Evolutionary conservation across 2,888 invertebrate species (phyloP).

Genomic region (Campoletis raptor): DNA sequence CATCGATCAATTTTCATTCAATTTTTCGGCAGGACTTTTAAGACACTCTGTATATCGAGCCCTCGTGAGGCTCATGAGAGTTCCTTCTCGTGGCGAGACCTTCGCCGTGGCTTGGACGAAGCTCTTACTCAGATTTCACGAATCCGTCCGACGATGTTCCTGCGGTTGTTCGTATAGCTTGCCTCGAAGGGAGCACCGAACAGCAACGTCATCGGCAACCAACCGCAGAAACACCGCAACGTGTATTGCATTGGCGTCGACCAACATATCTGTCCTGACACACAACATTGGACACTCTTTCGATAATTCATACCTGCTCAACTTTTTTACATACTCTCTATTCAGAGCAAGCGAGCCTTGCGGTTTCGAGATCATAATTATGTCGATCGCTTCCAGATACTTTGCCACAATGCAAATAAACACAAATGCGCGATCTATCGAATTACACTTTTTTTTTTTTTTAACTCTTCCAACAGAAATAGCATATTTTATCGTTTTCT

Average conservation of each 20-base stretch:
- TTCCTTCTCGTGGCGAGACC: conserved; percentile 53
- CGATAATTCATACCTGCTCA: conserved; percentile 36
- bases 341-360: conserved; percentile 50
- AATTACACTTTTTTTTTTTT: neutral
- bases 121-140: conserved; percentile 69
- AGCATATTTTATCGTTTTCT: neutral
- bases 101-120: conserved; percentile 63
- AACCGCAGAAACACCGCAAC: conserved; percentile 54
- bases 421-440: conserved; percentile 31
- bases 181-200: conserved; percentile 44
- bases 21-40: neutral
- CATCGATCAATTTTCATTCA: too few species aligned
- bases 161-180: conserved; percentile 57
- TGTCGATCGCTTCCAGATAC: conserved; percentile 38
- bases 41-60: conserved; percentile 2
- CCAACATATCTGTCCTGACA: conserved; percentile 9
- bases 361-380: conserved; percentile 66
- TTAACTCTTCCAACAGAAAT: neutral
- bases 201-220: conserved; percentile 39
- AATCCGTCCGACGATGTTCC: conserved; percentile 67
- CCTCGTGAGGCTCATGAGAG: conserved; percentile 25
- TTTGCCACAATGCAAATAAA: conserved; percentile 38
- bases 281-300: conserved; percentile 18
- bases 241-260: conserved; percentile 62
- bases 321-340: conserved; percentile 10